Evolutionary conservation across 2,113 vertebrate genomes (phyloP).

Genomic region (Urocynchramus pylzowi): DNA sequence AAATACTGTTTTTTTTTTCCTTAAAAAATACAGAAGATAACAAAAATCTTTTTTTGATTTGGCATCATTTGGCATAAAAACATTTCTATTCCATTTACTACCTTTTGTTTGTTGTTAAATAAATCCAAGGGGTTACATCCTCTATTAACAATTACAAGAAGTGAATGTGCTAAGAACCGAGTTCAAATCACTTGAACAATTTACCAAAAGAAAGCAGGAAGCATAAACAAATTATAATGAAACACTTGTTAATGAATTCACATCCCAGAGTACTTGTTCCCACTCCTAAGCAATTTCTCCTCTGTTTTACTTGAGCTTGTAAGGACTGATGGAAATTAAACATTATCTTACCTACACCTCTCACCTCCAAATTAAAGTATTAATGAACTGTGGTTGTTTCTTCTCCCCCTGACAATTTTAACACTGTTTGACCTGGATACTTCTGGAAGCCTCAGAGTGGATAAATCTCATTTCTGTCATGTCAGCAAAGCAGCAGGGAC

Average conservation of each 20-base stretch:
- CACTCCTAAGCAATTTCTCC: not conserved
- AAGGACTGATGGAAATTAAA: not conserved
- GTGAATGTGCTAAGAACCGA: not conserved
- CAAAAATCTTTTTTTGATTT: not conserved
- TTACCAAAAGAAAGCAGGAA: not conserved
- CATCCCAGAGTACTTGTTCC: not conserved
- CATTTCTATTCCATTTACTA: not conserved
- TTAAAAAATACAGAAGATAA: not conserved
- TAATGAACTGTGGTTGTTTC: not conserved
- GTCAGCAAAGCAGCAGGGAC: not conserved
- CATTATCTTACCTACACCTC: not conserved
- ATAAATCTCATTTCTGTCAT: conserved; percentile 16
- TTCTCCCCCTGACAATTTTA: not conserved
- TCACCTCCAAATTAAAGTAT: not conserved
- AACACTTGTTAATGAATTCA: not conserved
- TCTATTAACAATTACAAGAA: not conserved
- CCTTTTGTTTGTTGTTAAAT: not conserved
- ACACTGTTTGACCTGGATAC: not conserved
- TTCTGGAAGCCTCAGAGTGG: not conserved
- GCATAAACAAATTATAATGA: not conserved
- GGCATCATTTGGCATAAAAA: not conserved
- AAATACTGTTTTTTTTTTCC: not conserved
- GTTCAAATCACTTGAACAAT: not conserved
- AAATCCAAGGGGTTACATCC: not conserved
- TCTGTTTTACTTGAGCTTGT: not conserved